Base-by-base conservation (phyloP, 2,888 invertebrate species). In the Acheta domesticus region DNA sequence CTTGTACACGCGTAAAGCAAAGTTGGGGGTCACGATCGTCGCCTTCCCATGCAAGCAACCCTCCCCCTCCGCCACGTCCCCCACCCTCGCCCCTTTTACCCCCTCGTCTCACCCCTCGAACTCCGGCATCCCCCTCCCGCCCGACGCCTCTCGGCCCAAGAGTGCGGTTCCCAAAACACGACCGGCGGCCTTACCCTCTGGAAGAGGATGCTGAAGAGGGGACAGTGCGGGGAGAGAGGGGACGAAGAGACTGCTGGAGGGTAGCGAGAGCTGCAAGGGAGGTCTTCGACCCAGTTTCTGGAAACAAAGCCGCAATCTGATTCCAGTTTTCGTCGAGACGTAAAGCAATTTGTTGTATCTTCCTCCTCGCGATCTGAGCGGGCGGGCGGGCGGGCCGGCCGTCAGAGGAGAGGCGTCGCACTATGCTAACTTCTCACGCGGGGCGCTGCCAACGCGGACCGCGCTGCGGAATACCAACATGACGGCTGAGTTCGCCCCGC, bases 1-100 rank as follows among this genome's bases (percentile, higher is more conserved):
- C 62, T 62, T 62, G 62, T 62, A 62, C 62, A 62, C 62, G 62
- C 62, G 62, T 62, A n/a, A n/a, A n/a, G 62, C 62, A 19, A 62
- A 62, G 62, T 62, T 62, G 62, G 62, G 62, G 16, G 16, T n/a
- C 62, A 14, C 62, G 62, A n/a, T 62, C 62, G 62, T 19, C 62
- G 62, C 62, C n/a, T n/a, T 62, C 62, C n/a, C 62, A 62, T n/a
- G 62, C 62, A 36, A 36, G 62, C n/a, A 12, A 5, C 16, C 16
- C 16, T 16, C 16, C 16, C 62, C 62, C 16, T 14, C 62, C 4
- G 8, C 62, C 62, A n/a, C 62, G 62, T 5, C 16, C 62, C 16
- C 62, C 16, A 12, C 62, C 62, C 12, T 16, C 62, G 62, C 12
- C 50, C 2, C 12, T 62, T n/a, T 62, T 1, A 0, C 62, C 14